These are phyloP conservation scores for Anoplophora glabripennis DNA, from an alignment of 1,140 invertebrate genomes.

Conservation along the genomic window DNA sequence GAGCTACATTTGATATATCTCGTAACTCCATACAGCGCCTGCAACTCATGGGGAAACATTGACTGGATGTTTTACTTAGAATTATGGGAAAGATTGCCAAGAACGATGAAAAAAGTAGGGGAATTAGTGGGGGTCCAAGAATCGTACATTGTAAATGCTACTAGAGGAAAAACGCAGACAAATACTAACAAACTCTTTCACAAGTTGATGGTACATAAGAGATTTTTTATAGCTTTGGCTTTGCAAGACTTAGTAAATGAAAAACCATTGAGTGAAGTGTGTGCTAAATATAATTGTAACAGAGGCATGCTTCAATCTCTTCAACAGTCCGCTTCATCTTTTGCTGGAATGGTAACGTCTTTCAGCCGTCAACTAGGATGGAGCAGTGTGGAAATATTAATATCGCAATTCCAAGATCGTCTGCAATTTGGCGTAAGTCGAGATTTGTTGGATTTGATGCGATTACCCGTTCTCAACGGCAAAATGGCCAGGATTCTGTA, in stretches of 20 bases:
- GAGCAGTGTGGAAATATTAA: constrained; percentile 83
- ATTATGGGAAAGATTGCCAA: constrained; percentile 79
- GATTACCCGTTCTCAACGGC: constrained; percentile 80
- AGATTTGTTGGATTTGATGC: constrained; percentile 89
- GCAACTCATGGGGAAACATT: constrained; percentile 72
- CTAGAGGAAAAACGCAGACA: constrained; percentile 58
- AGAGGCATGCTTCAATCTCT: constrained; percentile 88
- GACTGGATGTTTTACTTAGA: constrained; percentile 88
- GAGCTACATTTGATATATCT: constrained; percentile 95
- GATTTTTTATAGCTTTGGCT: constrained; percentile 91
- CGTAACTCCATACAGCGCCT: constrained; percentile 82
- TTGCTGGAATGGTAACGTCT: constrained; percentile 72
- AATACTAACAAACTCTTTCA: constrained; percentile 33
- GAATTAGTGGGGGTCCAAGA: constrained; percentile 90
- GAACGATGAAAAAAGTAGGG: constrained; percentile 80
- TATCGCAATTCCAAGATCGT: constrained; percentile 90
- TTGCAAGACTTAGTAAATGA: constrained; percentile 93
- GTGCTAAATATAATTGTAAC: constrained; percentile 79
- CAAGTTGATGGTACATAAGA: constrained; percentile 51
- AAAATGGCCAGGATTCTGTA: constrained; percentile 80
- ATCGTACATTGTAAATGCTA: constrained; percentile 77
- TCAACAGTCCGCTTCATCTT: constrained; percentile 92
- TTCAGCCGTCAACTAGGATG: constrained; percentile 82
- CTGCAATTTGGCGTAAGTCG: constrained; percentile 91
- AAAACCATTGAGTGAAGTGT: constrained; percentile 74